Base-by-base conservation (phyloP, 2,113 vertebrate genomes). In the Hiodon alosoides region DNA sequence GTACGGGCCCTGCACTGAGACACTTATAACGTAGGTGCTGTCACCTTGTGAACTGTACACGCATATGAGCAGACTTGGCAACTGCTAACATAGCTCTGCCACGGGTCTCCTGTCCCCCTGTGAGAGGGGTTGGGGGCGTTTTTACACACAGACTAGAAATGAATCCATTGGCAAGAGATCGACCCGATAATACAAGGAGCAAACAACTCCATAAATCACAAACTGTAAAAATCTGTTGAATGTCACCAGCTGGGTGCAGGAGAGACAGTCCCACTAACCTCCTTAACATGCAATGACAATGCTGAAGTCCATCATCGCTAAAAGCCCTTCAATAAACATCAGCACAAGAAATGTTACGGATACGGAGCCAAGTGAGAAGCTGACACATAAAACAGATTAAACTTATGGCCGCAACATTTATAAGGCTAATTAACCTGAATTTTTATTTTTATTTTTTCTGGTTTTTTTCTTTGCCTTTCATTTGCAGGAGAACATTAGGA, bases 181-280 rank as follows among this genome's bases (percentile, higher is more conserved):
- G 66, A 65, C 13, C 55, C 73, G 68, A 58, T 54, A 67, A 67
- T 46, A 54, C 54, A 51, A 68, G 68, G 53, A 14, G 7, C 54
- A 75, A 67, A 68, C n/a, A n/a, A 58, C 73, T 31, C 11, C 51
- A 75, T 75, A 75, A 75, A 58, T 75, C 65, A 68, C 65, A 51
- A 7, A 58, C 31, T 58, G 65, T 75, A 68, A 68, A 31, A 68
- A 57, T 59, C 17, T 59, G 50, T 66, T 67, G 72, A 57, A 74
- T 57, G 72, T 68, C 55, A 75, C 52, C 53, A 50, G 64, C 65
- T 54, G 65, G 52, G 11, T 58, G 48, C 14, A 0, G 31, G 52
- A 54, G 31, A 60, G 5, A n/a, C 11, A 46, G 69, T 10, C 3
- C 11, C 7, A 47, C 55, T 14, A 68, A 75, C 53, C 54, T 48